A percentile compares a stretch with the other conserved stretches of the same genome.
Conservation (phyloP, 2,888 invertebrate genomes). For the Ceriagrion tenellum region DNA sequence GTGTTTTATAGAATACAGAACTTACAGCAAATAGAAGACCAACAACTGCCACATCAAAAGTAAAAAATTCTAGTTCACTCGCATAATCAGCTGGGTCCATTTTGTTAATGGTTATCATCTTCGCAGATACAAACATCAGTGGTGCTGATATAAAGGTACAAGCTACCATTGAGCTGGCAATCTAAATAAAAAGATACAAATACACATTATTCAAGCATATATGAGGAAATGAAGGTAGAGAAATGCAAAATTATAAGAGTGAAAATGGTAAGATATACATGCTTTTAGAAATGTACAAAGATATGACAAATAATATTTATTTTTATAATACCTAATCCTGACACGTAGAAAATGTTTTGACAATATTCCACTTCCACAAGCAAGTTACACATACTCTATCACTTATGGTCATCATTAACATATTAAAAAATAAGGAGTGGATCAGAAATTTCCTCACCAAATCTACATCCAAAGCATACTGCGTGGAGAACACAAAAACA, state of each 20-base stretch:
- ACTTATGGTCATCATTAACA: too few relatives aligned
- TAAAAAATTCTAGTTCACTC: conserved; percentile 87
- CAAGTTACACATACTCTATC: too few relatives aligned
- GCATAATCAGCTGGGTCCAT: conserved; percentile 86
- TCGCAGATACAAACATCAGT: conserved; percentile 96
- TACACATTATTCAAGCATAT: background rate
- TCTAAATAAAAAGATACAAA: conserved; percentile 79
- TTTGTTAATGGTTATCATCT: conserved; percentile 91
- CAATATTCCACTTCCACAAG: too few relatives aligned
- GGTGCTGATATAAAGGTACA: conserved; percentile 97
- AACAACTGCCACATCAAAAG: conserved; percentile 90
- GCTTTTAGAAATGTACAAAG: too few relatives aligned
- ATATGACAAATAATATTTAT: too few relatives aligned
- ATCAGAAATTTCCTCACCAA: conserved; percentile 81
- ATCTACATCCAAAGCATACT: conserved; percentile 92
- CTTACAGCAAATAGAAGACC: conserved; percentile 86
- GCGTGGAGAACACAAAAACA: conserved; percentile 95
- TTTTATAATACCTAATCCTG: too few relatives aligned
- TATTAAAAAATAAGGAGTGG: conserved; percentile 72
- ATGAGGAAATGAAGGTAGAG: background rate
- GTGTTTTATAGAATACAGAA: conserved; percentile 69
- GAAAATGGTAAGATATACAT: background rate
- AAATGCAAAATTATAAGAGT: background rate
- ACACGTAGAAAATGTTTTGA: too few relatives aligned
- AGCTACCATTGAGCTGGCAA: conserved; percentile 96